Evolutionary conservation across 2,888 invertebrate species (phyloP).

Genomic region (Spisula subtruncata): DNA sequence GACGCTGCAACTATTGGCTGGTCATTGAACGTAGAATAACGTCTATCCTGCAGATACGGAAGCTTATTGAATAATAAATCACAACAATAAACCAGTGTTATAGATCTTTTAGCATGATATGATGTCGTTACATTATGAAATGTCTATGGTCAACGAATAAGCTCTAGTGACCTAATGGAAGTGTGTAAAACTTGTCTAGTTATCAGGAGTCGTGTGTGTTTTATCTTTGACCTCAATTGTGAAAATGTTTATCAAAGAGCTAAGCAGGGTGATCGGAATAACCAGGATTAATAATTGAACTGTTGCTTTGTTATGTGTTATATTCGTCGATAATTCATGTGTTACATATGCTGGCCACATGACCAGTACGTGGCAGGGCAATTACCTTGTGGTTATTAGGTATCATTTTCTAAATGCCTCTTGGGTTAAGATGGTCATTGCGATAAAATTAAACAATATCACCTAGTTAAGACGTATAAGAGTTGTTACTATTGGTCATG

Average conservation of each 20-base stretch:
- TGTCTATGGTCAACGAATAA: neutral
- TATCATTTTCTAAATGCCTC: too few species aligned
- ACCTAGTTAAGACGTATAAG: too few species aligned
- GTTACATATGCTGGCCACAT: too few species aligned
- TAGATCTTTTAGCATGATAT: neutral
- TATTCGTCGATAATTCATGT: too few species aligned
- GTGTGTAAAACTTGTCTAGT: neutral
- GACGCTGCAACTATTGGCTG: neutral
- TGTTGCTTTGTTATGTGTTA: too few species aligned
- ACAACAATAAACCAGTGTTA: neutral
- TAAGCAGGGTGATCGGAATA: neutral
- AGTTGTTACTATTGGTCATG: too few species aligned
- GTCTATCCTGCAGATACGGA: neutral
- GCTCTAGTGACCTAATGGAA: too few species aligned
- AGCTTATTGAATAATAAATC: neutral
- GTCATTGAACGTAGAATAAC: neutral
- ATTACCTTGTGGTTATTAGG: too few species aligned
- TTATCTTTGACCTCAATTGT: neutral
- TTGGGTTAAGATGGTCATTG: too few species aligned
- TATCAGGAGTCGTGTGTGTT: neutral
- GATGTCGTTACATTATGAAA: slow-evolving; percentile 2
- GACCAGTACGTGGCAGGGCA: too few species aligned
- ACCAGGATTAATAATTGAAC: too few species aligned
- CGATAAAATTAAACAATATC: too few species aligned
- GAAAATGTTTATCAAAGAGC: neutral